phyloP scores from a whole-genome alignment of 2,113 vertebrate genomes.

The Trinectes maculatus region DNA sequence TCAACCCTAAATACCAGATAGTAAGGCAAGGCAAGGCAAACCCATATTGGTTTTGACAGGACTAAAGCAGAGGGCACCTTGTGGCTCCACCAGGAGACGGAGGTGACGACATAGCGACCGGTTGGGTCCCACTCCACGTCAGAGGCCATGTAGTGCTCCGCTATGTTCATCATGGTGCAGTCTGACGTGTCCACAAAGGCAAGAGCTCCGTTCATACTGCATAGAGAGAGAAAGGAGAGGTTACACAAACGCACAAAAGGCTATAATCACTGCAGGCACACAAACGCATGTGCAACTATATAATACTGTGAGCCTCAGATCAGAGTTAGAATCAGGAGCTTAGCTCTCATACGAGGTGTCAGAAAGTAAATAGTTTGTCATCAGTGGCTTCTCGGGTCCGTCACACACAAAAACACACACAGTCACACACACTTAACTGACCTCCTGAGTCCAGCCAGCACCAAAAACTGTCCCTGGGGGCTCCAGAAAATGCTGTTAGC shows the following conservation, averaged over 20 bases:
- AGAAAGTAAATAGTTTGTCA: constrained; percentile 63
- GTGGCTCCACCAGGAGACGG: constrained; percentile 99
- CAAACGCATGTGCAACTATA: not conserved
- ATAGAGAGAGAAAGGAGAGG: not conserved
- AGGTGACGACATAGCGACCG: constrained; percentile 94
- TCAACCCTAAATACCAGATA: too few relatives aligned
- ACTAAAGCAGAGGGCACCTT: constrained; percentile 83
- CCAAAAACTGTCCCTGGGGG: constrained; percentile 97
- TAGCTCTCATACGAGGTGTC: constrained; percentile 73
- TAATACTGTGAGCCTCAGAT: constrained; percentile 43
- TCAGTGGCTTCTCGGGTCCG: constrained; percentile 31
- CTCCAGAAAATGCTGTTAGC: constrained; percentile 99
- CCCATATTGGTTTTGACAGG: too few relatives aligned
- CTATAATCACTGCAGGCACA: not conserved
- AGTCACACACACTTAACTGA: constrained; percentile 67
- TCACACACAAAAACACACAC: not conserved
- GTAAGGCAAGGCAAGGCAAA: too few relatives aligned
- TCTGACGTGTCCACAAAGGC: constrained; percentile 97
- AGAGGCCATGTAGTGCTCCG: constrained; percentile 96
- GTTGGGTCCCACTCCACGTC: constrained; percentile 99
- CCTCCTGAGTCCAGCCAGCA: constrained; percentile 96
- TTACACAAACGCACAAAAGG: not conserved
- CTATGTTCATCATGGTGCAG: constrained; percentile 99
- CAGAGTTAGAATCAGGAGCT: constrained; percentile 64
- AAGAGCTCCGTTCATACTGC: constrained; percentile 97